Percentiles rank a stretch among this genome's conserved stretches.
Evolutionary conservation across 2,888 invertebrate species (phyloP).

Genomic region (Phoronis australis): DNA sequence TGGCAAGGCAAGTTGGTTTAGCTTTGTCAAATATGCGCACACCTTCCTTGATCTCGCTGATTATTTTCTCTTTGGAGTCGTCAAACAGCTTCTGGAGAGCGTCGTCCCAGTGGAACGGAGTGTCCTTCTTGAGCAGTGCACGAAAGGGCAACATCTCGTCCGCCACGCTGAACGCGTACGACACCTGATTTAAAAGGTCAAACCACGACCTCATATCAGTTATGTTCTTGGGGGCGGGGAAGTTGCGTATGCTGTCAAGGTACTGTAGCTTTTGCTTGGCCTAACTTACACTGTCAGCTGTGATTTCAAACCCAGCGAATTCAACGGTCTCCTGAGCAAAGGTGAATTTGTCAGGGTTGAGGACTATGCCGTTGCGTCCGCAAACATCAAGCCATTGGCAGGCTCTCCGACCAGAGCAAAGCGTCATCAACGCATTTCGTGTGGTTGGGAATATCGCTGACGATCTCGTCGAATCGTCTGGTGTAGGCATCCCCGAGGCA

Average conservation of each 20-base stretch:
- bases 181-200: conserved; percentile 21
- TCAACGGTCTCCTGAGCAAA: conserved; percentile 19
- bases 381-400: conserved; percentile 20
- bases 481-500: conserved; percentile 23
- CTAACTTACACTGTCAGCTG: conserved; percentile 14
- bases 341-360: conserved; percentile 25
- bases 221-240: conserved; percentile 19
- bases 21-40: conserved; percentile 19
- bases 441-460: conserved; percentile 23
- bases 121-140: conserved; percentile 19
- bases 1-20: conserved; percentile 24
- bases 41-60: conserved; percentile 9
- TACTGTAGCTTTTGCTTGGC: conserved; percentile 12
- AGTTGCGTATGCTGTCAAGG: conserved; percentile 17
- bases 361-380: conserved; percentile 19
- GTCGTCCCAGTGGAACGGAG: conserved; percentile 14
- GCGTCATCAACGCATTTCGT: conserved; percentile 24
- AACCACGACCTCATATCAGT: conserved; percentile 26
- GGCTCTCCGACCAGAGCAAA: conserved; percentile 16
- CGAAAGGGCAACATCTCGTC: conserved; percentile 20
- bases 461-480: too few species aligned
- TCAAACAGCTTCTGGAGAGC: conserved; percentile 8
- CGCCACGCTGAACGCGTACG: too few species aligned
- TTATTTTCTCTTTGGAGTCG: conserved; percentile 8
- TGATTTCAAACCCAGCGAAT: conserved; percentile 25